Evolutionary conservation across 2,888 invertebrate genomes (phyloP), one percentile per base, ranked within the genome.

Genomic region (Hipparchia semele): DNA sequence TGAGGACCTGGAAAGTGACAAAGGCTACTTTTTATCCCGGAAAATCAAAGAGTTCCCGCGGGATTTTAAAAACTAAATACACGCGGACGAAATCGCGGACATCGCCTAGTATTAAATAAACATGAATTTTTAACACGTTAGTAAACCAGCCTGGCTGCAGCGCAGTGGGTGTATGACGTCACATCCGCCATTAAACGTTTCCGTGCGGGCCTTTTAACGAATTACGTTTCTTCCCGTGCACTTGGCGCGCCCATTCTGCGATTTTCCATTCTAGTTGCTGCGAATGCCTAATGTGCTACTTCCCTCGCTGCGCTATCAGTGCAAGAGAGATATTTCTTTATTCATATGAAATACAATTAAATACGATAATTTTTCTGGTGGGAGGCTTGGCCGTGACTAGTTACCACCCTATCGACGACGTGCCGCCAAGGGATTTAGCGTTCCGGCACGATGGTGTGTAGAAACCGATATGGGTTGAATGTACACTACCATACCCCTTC

Each of bases 191-290:
- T 79, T 75, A 77, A 73, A 75, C 77, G 75, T 73, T 77, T 77
- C 75, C 73, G 73, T 64, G 70, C 70, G 76, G 79, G 76, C 78
- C 79, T 80, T 77, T 80, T 79, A 79, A 76, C 77, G 78, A 76
- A 80, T 79, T 79, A 78, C 76, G 73, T 79, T 79, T 77, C 77
- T 76, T 76, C 73, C 72, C 73, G 74, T 78, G 77, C 76, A 79
- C 78, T 79, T 76, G 72, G 74, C 74, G 68, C 69, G 72, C 72
- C 74, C 77, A 68, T 73, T 83, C 82, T 80, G 82, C 80, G 79
- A 81, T 71, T 66, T 71, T 68, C 68, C 73, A 71, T 75, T 73
- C 69, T 59, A 68, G 33, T 68, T 68, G 49, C 46, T 68, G 46
- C 59, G 59, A 68, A 68, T 68, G 59, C 56, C 8, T 59, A 59